Base-by-base conservation (phyloP, 2,113 vertebrate species). In the Manacus vitellinus region DNA sequence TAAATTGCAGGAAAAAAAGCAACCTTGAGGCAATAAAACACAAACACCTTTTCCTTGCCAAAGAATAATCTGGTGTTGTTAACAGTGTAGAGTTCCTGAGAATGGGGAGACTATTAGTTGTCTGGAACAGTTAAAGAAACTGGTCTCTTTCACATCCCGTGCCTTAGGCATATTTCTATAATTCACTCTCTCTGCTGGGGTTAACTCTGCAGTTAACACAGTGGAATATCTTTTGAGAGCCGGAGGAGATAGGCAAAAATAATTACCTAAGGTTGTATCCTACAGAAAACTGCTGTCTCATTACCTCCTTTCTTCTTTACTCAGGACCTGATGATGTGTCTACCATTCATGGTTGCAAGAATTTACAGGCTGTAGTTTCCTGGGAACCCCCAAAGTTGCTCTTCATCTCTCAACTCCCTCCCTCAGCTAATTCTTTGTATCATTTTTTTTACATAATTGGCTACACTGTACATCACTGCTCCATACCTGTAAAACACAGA, bases 341-440 rank as follows among this genome's bases (percentile, higher is more conserved):
- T 37, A 4, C 28, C 28, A 46, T n/a, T 73, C 30, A 12, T 4
- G 16, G 13, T 0, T 0, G 27, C 27, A 44, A 73, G 37, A 84
- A 74, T 71, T 49, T 62, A 31, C 30, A 70, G 46, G 28, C 21
- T 70, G 31, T 28, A 47, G 6, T n/a, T 66, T 63, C n/a, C 56
- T 49, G 37, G 41, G 75, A 76, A 35, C 27, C 27, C 1, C 0
- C 28, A 46, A 6, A 0, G 0, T 35, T 47, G 11, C 8, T 49
- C 1, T 72, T 55, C 8, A 6, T 51, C 56, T 75, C 68, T 35
- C 33, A 30, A 6, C 39, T 63, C 27, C 31, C 72, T 43, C 68
- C 73, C 66, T 63, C 1, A 0, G 8, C 1, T 3, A n/a, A 21
- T 55, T 35, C 33, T 67, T 52, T 12, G 12, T 43, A 52, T 24